These are phyloP conservation scores for Alloplasta piceator DNA, from an alignment of 2,888 invertebrate species.

Conservation along the genomic window DNA sequence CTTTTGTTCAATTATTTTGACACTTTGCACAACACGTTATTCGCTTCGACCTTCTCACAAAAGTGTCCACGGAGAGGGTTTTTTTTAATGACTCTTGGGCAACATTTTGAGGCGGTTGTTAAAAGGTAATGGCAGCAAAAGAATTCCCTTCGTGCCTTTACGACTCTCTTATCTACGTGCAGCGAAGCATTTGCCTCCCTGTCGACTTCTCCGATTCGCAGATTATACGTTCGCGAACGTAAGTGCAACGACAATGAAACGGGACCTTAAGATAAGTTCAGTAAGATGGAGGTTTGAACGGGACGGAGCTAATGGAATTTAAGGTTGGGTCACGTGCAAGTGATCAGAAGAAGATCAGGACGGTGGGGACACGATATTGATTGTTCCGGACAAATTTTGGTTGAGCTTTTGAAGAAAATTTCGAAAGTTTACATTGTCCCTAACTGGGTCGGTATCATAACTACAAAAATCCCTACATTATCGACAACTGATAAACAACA, in stretches of 20 bases:
- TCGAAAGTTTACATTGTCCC: too few relatives aligned
- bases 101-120: neutral
- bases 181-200: neutral
- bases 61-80: neutral
- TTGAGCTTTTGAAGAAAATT: too few relatives aligned
- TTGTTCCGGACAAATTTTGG: too few relatives aligned
- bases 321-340: neutral
- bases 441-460: too few relatives aligned
- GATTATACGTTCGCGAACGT: neutral
- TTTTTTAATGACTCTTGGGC: conserved; percentile 11
- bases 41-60: too few relatives aligned
- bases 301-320: neutral
- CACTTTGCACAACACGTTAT: too few relatives aligned
- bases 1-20: too few relatives aligned
- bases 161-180: conserved; percentile 39
- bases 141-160: conserved; percentile 44
- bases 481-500: too few relatives aligned
- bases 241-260: conserved; percentile 36
- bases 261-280: conserved; percentile 34
- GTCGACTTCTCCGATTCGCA: too few relatives aligned
- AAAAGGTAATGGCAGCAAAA: conserved; percentile 38
- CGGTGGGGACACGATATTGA: neutral
- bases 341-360: neutral
- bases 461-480: too few relatives aligned
- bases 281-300: neutral